These are phyloP conservation scores for Prenolepis imparis DNA, from an alignment of 2,888 invertebrate genomes.

Conservation along the genomic window DNA sequence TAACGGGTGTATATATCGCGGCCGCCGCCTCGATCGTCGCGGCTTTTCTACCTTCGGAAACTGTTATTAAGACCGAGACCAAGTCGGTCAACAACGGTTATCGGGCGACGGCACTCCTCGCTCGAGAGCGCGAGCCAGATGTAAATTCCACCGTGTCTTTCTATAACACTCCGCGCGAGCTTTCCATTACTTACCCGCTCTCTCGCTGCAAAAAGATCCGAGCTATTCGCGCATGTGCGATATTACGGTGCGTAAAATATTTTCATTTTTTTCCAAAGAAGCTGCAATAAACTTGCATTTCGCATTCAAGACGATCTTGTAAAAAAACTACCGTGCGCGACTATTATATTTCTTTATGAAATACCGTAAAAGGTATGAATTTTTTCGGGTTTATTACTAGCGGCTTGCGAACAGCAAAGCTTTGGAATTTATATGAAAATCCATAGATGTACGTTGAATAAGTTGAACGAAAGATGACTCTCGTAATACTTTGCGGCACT, in stretches of 20 bases:
- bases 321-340: neutral
- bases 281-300: neutral
- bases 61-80: constrained; percentile 66
- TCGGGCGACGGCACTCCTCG: constrained; percentile 54
- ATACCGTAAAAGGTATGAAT: neutral
- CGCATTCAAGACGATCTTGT: neutral
- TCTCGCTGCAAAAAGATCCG: neutral
- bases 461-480: constrained; percentile 55
- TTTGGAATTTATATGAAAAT: neutral
- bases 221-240: no score
- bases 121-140: neutral
- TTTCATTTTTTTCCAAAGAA: neutral
- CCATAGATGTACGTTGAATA: neutral
- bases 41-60: constrained; percentile 60
- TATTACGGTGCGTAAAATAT: neutral
- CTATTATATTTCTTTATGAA: neutral
- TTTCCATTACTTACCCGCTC: neutral
- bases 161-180: neutral
- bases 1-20: constrained; percentile 58
- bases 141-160: neutral
- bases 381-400: neutral
- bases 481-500: constrained; percentile 60
- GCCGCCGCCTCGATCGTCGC: neutral
- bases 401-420: no score
- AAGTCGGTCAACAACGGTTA: constrained; percentile 67